Percentiles rank a stretch among this genome's conserved stretches.
phyloP scores from a whole-genome alignment of 1,140 invertebrate species.

The Metaphire vulgaris region DNA sequence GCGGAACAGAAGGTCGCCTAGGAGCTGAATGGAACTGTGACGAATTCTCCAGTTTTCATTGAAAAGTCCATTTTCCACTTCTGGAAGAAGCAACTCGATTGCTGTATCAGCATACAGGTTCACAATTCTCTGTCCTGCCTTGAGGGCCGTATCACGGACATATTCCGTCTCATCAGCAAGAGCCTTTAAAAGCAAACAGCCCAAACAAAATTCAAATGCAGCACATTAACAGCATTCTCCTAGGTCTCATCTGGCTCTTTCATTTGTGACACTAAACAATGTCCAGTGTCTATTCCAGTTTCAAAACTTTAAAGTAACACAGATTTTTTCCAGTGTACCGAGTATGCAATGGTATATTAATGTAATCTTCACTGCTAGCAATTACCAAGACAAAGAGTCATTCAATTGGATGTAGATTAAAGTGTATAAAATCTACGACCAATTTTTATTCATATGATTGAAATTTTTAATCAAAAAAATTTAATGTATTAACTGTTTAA shows the following conservation, averaged over 20 bases:
- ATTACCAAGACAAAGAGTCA: no score
- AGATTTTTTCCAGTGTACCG: no score
- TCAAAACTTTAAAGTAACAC: no score
- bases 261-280: no score
- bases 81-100: constrained; percentile 83
- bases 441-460: background rate
- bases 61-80: constrained; percentile 68
- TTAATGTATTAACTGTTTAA: background rate
- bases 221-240: no score
- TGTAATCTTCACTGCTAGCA: no score
- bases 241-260: no score
- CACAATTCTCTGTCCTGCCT: constrained; percentile 93
- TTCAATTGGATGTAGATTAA: no score
- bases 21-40: constrained; percentile 88
- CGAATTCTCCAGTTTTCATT: constrained; percentile 92
- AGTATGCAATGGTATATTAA: no score
- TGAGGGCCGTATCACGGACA: constrained; percentile 90
- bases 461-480: background rate
- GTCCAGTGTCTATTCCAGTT: no score
- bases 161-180: constrained; percentile 98
- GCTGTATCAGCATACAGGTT: constrained; percentile 93
- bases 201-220: background rate
- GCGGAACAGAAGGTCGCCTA: constrained; percentile 92
- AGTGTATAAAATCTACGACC: no score
- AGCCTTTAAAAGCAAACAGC: constrained; percentile 58